Evolutionary conservation across 1,140 invertebrate genomes (phyloP).

Genomic region (Drosophila nasuta): DNA sequence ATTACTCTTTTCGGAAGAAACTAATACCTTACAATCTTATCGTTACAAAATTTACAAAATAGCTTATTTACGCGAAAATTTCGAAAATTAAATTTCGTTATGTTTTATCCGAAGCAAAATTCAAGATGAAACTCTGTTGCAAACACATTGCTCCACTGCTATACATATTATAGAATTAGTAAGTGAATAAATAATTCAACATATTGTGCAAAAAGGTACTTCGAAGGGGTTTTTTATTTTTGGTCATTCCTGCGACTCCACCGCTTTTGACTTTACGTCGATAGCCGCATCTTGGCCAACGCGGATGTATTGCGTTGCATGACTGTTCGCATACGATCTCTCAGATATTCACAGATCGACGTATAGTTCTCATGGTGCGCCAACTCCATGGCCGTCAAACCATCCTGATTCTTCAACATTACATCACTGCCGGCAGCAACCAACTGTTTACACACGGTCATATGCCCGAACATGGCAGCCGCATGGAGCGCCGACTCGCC

Average conservation of each 20-base stretch:
- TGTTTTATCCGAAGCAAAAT: neutral
- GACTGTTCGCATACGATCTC: conserved; percentile 67
- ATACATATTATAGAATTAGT: conserved; percentile 9
- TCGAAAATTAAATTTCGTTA: conserved; percentile 4
- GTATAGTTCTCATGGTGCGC: conserved; percentile 85
- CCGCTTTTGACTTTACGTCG: conserved; percentile 51
- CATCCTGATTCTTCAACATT: conserved; percentile 89
- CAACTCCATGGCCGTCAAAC: conserved; percentile 88
- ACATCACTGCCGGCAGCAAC: conserved; percentile 90
- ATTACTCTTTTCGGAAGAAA: neutral
- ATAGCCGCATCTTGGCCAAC: conserved; percentile 48
- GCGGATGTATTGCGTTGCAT: conserved; percentile 56
- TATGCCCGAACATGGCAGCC: conserved; percentile 94
- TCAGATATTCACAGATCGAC: conserved; percentile 81
- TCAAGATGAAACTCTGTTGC: conserved; percentile 26
- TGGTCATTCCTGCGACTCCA: conserved; percentile 12
- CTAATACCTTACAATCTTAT: conserved; percentile 23
- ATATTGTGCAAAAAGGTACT: conserved; percentile 75
- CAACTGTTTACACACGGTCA: conserved; percentile 91
- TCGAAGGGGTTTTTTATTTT: conserved; percentile 58
- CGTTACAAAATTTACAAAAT: conserved; percentile 41
- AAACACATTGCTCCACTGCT: conserved; percentile 18
- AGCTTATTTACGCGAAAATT: conserved; percentile 40
- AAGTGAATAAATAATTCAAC: conserved; percentile 60
- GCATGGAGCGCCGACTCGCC: conserved; percentile 95